Conservation (phyloP, 1,140 invertebrate genomes). For the Helicoverpa zea region DNA sequence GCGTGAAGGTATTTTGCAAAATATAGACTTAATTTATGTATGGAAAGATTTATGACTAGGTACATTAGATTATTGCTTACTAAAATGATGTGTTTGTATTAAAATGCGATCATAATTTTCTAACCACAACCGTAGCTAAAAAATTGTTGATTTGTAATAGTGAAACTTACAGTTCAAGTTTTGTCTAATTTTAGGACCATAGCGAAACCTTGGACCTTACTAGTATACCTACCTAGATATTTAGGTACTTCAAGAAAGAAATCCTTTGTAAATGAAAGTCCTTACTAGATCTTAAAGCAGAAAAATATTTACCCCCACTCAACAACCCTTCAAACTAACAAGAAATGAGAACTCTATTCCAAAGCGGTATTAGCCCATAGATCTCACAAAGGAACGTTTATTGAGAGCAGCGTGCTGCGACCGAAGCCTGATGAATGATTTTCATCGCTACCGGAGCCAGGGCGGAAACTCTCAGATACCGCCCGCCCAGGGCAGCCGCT, state of each 20-base stretch:
- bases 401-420: constrained; percentile 51
- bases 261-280: too few species aligned
- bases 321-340: constrained; percentile 13
- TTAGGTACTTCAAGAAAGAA: too few species aligned
- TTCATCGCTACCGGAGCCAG: constrained; percentile 56
- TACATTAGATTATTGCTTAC: constrained; percentile 25
- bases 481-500: constrained; percentile 55
- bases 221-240: too few species aligned
- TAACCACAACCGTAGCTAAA: too few species aligned
- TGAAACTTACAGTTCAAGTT: too few species aligned
- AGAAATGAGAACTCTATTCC: constrained; percentile 20
- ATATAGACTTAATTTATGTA: constrained; percentile 59
- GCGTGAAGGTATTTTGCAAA: constrained; percentile 69
- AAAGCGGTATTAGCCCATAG: constrained; percentile 26
- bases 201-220: too few species aligned
- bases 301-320: neutral
- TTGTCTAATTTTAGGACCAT: too few species aligned
- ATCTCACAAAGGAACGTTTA: constrained; percentile 46
- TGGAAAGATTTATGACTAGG: constrained; percentile 47
- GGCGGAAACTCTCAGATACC: constrained; percentile 61
- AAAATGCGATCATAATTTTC: neutral
- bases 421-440: constrained; percentile 62
- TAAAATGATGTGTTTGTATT: constrained; percentile 4
- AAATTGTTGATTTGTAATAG: too few species aligned
- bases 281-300: too few species aligned